phyloP scores from a whole-genome alignment of 2,888 invertebrate genomes.

The Eilema griseolum region DNA sequence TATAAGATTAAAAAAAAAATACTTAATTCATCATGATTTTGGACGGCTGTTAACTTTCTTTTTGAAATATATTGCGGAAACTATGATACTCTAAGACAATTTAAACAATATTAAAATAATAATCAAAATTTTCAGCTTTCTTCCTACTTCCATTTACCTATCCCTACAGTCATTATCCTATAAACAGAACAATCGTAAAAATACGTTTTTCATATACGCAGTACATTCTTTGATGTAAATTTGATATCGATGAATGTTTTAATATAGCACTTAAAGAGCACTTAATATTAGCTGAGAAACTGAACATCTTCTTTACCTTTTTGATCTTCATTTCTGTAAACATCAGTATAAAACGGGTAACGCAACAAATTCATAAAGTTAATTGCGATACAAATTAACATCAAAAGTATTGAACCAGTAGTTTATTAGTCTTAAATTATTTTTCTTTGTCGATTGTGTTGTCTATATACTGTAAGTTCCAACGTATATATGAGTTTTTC shows the following conservation, averaged over 20 bases:
- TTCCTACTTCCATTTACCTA: too few relatives aligned
- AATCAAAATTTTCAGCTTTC: too few relatives aligned
- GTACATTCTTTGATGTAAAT: slow-evolving; percentile 35
- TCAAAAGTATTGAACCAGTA: slow-evolving; percentile 39
- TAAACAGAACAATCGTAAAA: background rate
- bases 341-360: slow-evolving; percentile 31
- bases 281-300: slow-evolving; percentile 18
- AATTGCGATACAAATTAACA: slow-evolving; percentile 38
- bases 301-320: slow-evolving; percentile 29
- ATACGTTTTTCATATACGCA: background rate
- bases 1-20: too few relatives aligned
- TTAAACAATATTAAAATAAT: too few relatives aligned
- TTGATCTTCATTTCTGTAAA: slow-evolving; percentile 50
- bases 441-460: slow-evolving; percentile 26
- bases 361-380: slow-evolving; percentile 37
- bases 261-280: slow-evolving; percentile 17
- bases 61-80: background rate
- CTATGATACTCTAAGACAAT: too few relatives aligned
- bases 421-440: slow-evolving; percentile 37
- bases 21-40: background rate
- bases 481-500: background rate
- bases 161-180: background rate
- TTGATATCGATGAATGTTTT: slow-evolving; percentile 14
- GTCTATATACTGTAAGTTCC: slow-evolving; percentile 3
- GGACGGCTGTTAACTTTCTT: background rate